A percentile compares a stretch with the other conserved stretches of the same genome.
Conservation (phyloP, 2,797 vertebrate species). For the Adrianichthys oophorus region DNA sequence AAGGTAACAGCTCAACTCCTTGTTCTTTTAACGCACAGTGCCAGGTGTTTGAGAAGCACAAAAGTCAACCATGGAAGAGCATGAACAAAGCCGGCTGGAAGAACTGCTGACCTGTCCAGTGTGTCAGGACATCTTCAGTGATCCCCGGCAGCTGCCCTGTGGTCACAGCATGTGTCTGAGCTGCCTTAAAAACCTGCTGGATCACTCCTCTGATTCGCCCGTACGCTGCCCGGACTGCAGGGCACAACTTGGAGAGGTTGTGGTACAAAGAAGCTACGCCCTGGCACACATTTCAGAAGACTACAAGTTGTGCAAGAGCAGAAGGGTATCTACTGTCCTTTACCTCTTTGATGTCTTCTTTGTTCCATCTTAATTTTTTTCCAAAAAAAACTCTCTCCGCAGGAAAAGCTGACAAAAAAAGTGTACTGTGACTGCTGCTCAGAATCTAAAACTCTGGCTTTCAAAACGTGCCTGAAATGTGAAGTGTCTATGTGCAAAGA, state of each 20-base stretch:
- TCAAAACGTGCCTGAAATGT: slow-evolving; percentile 64
- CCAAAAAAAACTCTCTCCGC: neutral
- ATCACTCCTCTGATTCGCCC: slow-evolving; percentile 23
- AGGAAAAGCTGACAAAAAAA: slow-evolving; percentile 26
- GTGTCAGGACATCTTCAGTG: slow-evolving; percentile 65
- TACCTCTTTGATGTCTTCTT: neutral
- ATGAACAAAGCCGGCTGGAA: slow-evolving; percentile 27
- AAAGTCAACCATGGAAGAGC: slow-evolving; percentile 34
- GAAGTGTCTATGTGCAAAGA: slow-evolving; percentile 66
- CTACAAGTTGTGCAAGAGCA: slow-evolving; percentile 38
- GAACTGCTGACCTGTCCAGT: slow-evolving; percentile 64
- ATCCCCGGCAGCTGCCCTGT: slow-evolving; percentile 68
- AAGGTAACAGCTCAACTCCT: neutral
- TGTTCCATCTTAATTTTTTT: neutral
- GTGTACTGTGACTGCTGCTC: slow-evolving; percentile 64
- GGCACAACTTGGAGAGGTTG: slow-evolving; percentile 12
- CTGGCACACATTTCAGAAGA: slow-evolving; percentile 66
- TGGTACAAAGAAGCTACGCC: slow-evolving; percentile 57
- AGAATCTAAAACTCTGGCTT: slow-evolving; percentile 15
- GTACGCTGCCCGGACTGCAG: slow-evolving; percentile 69
- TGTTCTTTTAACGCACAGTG: neutral
- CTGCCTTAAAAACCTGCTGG: slow-evolving; percentile 53
- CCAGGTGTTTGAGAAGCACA: neutral
- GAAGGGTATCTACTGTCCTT: slow-evolving; percentile 20
- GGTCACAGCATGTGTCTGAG: slow-evolving; percentile 66